A percentile compares a stretch with the other conserved stretches of the same genome.
Evolutionary conservation across 2,797 vertebrate species (phyloP).

Genomic region (Pteropus rufus): DNA sequence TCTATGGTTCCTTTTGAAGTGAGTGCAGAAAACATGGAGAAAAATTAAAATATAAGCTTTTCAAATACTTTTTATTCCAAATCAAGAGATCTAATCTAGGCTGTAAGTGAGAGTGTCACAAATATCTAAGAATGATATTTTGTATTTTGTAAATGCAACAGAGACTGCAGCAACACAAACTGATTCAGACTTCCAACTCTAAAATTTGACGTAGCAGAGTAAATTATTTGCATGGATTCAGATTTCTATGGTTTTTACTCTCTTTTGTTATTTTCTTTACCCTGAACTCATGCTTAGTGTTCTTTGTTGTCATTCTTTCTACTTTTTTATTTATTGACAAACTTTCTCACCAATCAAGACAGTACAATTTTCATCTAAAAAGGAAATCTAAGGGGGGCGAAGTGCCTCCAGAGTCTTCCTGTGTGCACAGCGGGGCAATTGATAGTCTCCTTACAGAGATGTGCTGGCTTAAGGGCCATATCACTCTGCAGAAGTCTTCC

Average conservation of each 20-base stretch:
- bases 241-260: background rate
- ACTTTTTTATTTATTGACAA: background rate
- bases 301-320: background rate
- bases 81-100: constrained; percentile 63
- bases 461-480: background rate
- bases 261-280: background rate
- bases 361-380: background rate
- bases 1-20: background rate
- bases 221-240: constrained; percentile 22
- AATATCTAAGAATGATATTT: constrained; percentile 28
- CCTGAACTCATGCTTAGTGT: background rate
- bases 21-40: background rate
- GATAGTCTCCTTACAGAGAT: background rate
- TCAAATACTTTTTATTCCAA: constrained; percentile 58
- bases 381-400: background rate
- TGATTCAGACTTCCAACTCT: background rate
- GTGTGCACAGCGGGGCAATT: background rate
- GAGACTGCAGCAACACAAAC: background rate
- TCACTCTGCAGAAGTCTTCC: background rate
- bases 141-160: background rate
- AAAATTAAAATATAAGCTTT: constrained; percentile 13
- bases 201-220: constrained; percentile 44
- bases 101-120: constrained; percentile 35
- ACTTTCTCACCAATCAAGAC: background rate
- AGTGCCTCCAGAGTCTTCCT: background rate